phyloP scores from a whole-genome alignment of 1,140 invertebrate genomes.

The Xylocopa sonorina region DNA sequence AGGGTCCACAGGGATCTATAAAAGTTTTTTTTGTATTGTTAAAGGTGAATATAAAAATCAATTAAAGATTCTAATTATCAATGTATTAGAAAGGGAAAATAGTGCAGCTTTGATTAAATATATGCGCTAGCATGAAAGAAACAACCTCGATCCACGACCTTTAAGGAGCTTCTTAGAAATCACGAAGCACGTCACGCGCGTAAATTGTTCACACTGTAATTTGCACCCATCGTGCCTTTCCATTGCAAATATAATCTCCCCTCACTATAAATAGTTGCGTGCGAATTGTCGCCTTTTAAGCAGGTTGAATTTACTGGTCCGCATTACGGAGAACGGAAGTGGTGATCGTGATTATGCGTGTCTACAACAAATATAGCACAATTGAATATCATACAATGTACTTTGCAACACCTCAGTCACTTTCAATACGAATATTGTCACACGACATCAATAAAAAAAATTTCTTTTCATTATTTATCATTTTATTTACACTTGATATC shows the following conservation, averaged over 20 bases:
- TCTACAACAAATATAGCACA: constrained; percentile 13
- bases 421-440: not conserved
- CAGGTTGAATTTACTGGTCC: constrained; percentile 26
- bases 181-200: not conserved
- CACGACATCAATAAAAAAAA: too few relatives aligned
- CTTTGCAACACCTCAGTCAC: not conserved
- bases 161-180: not conserved
- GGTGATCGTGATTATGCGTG: constrained; percentile 21
- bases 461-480: not conserved
- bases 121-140: not conserved
- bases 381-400: constrained; percentile 16
- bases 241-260: constrained; percentile 1
- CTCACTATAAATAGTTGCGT: constrained; percentile 52
- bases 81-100: not conserved
- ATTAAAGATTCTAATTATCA: too few relatives aligned
- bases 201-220: constrained; percentile 24
- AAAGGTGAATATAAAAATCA: too few relatives aligned
- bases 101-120: too few relatives aligned
- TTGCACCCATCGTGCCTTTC: constrained; percentile 12
- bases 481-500: not conserved
- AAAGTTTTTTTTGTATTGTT: not conserved
- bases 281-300: constrained; percentile 42
- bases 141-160: not conserved
- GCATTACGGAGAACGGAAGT: constrained; percentile 40
- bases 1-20: not conserved